Evolutionary conservation across 1,140 invertebrate species (phyloP).

Genomic region (Oncopodura yosiiana): DNA sequence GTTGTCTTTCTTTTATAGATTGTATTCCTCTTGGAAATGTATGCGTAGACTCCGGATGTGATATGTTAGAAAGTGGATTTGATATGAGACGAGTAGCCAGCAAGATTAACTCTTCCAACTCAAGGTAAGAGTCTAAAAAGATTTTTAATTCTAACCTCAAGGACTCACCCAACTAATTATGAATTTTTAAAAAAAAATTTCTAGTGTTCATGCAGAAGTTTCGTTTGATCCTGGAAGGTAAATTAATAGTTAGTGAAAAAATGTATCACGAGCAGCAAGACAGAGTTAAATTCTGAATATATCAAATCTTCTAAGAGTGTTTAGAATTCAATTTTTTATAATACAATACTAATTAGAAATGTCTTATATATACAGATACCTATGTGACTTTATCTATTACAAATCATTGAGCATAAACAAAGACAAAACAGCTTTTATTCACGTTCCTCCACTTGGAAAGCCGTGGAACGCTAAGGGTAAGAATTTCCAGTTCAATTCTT

Average conservation of each 20-base stretch:
- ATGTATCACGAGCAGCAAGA: no score
- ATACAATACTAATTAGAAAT: neutral
- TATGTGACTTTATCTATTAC: constrained; percentile 49
- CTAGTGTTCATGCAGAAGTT: constrained; percentile 39
- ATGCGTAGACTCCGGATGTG: constrained; percentile 36
- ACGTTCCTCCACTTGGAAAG: constrained; percentile 44
- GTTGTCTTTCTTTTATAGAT: constrained; percentile 35
- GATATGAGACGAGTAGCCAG: constrained; percentile 41
- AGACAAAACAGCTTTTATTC: constrained; percentile 44
- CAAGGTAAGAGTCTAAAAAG: no score
- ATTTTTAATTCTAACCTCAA: no score
- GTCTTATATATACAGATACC: constrained; percentile 38
- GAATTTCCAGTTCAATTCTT: no score
- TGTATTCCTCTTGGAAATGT: constrained; percentile 39
- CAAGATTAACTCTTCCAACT: constrained; percentile 38
- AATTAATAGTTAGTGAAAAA: no score
- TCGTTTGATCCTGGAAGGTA: constrained; percentile 41
- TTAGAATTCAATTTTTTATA: neutral
- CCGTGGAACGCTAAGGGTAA: constrained; percentile 28
- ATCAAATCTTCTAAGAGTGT: neutral
- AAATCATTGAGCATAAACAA: constrained; percentile 42
- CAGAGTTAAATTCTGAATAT: neutral
- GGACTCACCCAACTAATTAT: no score
- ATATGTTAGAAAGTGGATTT: constrained; percentile 36
- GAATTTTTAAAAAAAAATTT: no score